Base-by-base conservation (phyloP, 2,113 vertebrate species). In the Notiomystis cincta region DNA sequence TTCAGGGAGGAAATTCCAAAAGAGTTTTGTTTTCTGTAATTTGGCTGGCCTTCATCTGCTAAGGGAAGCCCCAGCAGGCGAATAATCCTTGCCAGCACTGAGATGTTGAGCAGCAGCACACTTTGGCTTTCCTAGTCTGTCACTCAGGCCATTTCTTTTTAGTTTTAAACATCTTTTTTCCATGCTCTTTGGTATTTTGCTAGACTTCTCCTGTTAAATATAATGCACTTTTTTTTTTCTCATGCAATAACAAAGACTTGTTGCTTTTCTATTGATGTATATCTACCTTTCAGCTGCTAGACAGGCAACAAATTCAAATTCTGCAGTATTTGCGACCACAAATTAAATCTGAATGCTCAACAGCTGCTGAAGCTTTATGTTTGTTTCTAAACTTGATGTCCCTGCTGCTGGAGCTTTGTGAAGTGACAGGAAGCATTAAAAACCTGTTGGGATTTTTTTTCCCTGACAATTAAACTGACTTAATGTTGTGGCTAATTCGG, bases 181-280 rank as follows among this genome's bases (percentile, higher is more conserved):
- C 13, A 20, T 50, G 20, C 6, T 89, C 40, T 92, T 92, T 94
- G 30, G 75, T 85, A 40, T 83, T 85, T 93, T 92, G 45, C 84
- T 96, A 97, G 45, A 69, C 27, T 92, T 94, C 21, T 91, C 67
- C 82, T 93, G 86, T 93, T 89, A 96, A 93, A 92, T 70, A 38
- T n/a, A 73, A 47, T 28, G 38, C 22, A 28, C 8, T 51, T 57
- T 47, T 40, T 79, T 78, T 77, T 90, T 25, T 15, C 65, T 82
- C 37, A 30, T 87, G 50, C 75, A 80, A 15, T 84, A 58, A 73
- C 18, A 33, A 76, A 87, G 17, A n/a, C 53, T 38, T 0, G 0
- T 33, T 27, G 22, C 50, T 77, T 85, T 95, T 89, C 90, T 75
- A 21, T 15, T 13, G 31, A 51, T 65, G 22, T 28, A 13, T 76